These are phyloP conservation scores for Tortrix viridana DNA, from an alignment of 2,888 invertebrate genomes.

Conservation along the genomic window DNA sequence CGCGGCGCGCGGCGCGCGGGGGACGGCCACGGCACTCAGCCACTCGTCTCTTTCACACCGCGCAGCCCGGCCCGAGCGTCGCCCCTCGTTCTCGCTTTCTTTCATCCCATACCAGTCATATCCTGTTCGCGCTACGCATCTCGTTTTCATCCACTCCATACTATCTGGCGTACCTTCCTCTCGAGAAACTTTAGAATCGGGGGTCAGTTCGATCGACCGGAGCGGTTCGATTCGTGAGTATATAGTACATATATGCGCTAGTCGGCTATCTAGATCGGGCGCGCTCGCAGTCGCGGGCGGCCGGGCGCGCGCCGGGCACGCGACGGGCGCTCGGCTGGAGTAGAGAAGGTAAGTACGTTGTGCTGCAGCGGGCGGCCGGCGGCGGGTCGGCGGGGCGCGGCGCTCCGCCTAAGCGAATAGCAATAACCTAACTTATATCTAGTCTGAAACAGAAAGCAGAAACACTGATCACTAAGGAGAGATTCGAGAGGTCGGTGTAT, in stretches of 20 bases:
- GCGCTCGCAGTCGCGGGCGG: background rate
- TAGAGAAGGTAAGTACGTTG: constrained; percentile 72
- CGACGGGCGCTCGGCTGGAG: constrained; percentile 50
- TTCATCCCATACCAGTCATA: background rate
- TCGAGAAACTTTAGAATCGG: background rate
- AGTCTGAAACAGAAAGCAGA: constrained; percentile 83
- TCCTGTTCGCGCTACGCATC: background rate
- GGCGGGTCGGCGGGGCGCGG: constrained; percentile 52
- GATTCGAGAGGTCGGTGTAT: constrained; percentile 8
- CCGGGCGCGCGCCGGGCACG: constrained; percentile 10
- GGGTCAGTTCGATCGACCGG: background rate
- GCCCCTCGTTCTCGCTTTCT: constrained; percentile 5
- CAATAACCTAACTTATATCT: constrained; percentile 80
- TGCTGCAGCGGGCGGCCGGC: constrained; percentile 55
- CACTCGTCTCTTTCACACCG: constrained; percentile 40
- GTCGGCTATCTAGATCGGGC: background rate
- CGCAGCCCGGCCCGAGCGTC: constrained; percentile 34
- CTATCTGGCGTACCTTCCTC: constrained; percentile 2
- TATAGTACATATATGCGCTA: background rate
- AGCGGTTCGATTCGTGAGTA: background rate
- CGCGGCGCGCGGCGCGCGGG: constrained; percentile 39
- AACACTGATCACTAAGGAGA: constrained; percentile 73
- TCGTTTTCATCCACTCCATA: background rate
- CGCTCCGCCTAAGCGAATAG: constrained; percentile 55
- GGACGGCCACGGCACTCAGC: constrained; percentile 30